These are phyloP conservation scores for Meriones psammophilus DNA, from an alignment of 2,797 vertebrate species.

Conservation along the genomic window DNA sequence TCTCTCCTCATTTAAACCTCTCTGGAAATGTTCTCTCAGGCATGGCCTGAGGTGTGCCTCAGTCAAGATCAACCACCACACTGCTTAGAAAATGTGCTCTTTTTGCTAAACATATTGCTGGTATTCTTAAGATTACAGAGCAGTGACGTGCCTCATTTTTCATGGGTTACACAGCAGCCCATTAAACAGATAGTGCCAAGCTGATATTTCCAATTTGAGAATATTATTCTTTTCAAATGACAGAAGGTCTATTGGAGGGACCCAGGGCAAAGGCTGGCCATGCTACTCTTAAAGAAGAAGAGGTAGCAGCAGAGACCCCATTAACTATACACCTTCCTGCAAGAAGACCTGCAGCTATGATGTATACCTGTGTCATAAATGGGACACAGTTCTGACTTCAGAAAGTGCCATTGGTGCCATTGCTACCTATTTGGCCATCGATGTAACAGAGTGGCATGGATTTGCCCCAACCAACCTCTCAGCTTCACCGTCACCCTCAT, in stretches of 20 bases:
- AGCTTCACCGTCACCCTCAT: neutral
- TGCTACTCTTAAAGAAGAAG: neutral
- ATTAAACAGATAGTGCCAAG: neutral
- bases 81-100: neutral
- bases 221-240: neutral
- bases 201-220: neutral
- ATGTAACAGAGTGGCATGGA: neutral
- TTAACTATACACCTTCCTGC: neutral
- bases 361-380: neutral
- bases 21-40: neutral
- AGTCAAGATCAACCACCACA: neutral
- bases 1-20: neutral
- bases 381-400: neutral
- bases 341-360: neutral
- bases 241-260: neutral
- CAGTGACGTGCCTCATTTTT: neutral
- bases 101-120: neutral
- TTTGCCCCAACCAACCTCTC: neutral
- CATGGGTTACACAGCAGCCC: neutral
- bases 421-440: neutral
- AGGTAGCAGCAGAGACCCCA: neutral
- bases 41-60: neutral
- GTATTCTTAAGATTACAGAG: neutral
- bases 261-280: neutral
- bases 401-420: neutral